Percentiles rank a stretch among this genome's conserved stretches.
These are phyloP conservation scores for Siphamia tubifer DNA, from an alignment of 2,113 vertebrate species.

Conservation along the genomic window DNA sequence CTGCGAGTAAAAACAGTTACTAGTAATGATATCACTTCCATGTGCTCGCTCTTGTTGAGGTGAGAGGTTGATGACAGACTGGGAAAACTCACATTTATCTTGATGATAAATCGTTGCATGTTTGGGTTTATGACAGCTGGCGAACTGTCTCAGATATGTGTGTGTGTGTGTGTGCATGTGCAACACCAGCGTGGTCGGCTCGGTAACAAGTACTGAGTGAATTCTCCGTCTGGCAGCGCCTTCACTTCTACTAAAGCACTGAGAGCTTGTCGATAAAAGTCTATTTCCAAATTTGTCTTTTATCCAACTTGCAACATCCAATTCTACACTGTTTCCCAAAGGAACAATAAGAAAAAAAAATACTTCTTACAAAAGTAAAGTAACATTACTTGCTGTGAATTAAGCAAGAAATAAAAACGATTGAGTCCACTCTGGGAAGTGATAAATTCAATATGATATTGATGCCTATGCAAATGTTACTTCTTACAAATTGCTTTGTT, in stretches of 20 bases:
- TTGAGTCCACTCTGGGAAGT: not conserved
- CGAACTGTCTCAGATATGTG: slow-evolving; percentile 18
- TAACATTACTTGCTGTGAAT: slow-evolving; percentile 20
- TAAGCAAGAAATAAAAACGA: slow-evolving; percentile 18
- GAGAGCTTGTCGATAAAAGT: slow-evolving; percentile 62
- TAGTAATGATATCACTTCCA: slow-evolving; percentile 62
- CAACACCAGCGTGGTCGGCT: not conserved
- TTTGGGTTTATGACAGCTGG: slow-evolving; percentile 58
- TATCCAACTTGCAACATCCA: slow-evolving; percentile 32
- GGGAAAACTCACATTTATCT: slow-evolving; percentile 65
- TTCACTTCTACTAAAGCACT: slow-evolving; percentile 36
- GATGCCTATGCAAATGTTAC: slow-evolving; percentile 5
- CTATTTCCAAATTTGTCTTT: slow-evolving; percentile 53
- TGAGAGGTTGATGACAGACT: slow-evolving; percentile 42
- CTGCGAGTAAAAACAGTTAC: slow-evolving; percentile 51
- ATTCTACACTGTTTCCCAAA: slow-evolving; percentile 39
- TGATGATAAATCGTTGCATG: slow-evolving; percentile 57
- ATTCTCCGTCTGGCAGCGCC: slow-evolving; percentile 42
- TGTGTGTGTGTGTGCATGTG: slow-evolving; percentile 25
- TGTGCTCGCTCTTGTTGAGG: slow-evolving; percentile 36
- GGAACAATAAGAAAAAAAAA: slow-evolving; percentile 33
- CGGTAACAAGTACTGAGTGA: slow-evolving; percentile 16
- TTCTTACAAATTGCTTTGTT: slow-evolving; percentile 1
- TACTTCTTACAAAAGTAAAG: not conserved
- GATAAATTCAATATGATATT: slow-evolving; percentile 8